Evolutionary conservation across 2,888 invertebrate species (phyloP).

Genomic region (Epirrhoe alternata): DNA sequence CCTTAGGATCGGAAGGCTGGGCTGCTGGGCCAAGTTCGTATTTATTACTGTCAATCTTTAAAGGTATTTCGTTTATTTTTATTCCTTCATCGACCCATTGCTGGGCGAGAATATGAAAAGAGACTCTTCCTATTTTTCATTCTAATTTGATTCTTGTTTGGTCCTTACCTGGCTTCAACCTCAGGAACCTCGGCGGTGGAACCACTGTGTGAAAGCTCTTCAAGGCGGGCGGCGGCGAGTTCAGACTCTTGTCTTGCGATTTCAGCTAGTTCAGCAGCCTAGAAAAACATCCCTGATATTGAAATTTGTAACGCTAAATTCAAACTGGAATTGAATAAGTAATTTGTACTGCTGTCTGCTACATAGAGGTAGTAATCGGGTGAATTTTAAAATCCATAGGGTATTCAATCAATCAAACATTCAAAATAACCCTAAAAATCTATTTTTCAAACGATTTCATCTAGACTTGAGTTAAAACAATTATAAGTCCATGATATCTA

Average conservation of each 20-base stretch:
- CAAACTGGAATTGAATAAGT: too few relatives aligned
- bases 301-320: background rate
- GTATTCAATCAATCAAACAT: too few relatives aligned
- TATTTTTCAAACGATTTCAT: too few relatives aligned
- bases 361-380: too few relatives aligned
- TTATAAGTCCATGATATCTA: background rate
- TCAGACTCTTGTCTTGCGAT: slow-evolving; percentile 86
- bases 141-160: background rate
- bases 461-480: too few relatives aligned
- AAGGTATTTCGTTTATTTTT: background rate
- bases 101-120: too few relatives aligned
- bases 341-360: too few relatives aligned
- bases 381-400: background rate
- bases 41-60: background rate
- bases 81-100: too few relatives aligned
- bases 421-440: too few relatives aligned
- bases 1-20: too few relatives aligned
- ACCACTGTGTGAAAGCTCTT: slow-evolving; percentile 80
- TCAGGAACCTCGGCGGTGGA: slow-evolving; percentile 72
- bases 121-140: too few relatives aligned
- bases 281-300: slow-evolving; percentile 30
- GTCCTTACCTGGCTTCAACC: slow-evolving; percentile 59
- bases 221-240: slow-evolving; percentile 85
- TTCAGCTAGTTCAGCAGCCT: slow-evolving; percentile 89
- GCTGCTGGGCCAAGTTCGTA: background rate